These are phyloP conservation scores for Metallyticus violacea DNA, from an alignment of 2,888 invertebrate genomes.

Conservation along the genomic window DNA sequence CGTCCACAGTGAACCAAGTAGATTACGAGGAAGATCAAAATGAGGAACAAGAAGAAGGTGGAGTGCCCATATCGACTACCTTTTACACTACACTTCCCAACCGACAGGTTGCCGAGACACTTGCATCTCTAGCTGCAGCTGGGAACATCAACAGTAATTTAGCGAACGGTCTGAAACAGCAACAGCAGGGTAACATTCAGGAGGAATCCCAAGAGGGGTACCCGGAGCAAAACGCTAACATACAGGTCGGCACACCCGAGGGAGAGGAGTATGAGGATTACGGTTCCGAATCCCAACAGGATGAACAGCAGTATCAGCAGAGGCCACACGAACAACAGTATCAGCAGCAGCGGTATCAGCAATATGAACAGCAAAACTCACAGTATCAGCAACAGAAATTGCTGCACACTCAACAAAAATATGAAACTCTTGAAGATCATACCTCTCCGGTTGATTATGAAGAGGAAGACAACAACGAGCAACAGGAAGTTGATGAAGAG, in stretches of 20 bases:
- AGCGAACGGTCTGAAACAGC: constrained; percentile 13
- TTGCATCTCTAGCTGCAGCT: constrained; percentile 58
- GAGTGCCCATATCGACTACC: neutral
- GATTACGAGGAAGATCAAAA: constrained; percentile 1
- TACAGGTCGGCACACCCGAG: neutral
- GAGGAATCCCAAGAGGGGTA: constrained; percentile 18
- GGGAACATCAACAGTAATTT: constrained; percentile 51
- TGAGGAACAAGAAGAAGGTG: neutral
- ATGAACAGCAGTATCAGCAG: neutral
- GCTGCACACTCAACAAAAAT: constrained; percentile 39
- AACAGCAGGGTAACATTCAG: neutral
- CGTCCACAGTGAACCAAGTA: neutral
- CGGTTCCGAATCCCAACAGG: neutral
- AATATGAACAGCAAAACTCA: neutral
- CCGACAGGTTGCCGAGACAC: constrained; percentile 58
- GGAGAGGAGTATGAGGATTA: constrained; percentile 8
- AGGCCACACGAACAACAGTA: neutral
- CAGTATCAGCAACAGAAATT: constrained; percentile 39
- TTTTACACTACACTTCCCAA: constrained; percentile 61
- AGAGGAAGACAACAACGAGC: constrained; percentile 37
- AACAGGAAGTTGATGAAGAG: constrained; percentile 38
- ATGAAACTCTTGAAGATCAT: constrained; percentile 34
- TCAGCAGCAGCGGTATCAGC: neutral
- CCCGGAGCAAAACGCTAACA: constrained; percentile 18
- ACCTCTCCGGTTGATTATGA: no score